Evolutionary conservation across 2,113 vertebrate species (phyloP).

Genomic region (Choloepus hoffmanni): DNA sequence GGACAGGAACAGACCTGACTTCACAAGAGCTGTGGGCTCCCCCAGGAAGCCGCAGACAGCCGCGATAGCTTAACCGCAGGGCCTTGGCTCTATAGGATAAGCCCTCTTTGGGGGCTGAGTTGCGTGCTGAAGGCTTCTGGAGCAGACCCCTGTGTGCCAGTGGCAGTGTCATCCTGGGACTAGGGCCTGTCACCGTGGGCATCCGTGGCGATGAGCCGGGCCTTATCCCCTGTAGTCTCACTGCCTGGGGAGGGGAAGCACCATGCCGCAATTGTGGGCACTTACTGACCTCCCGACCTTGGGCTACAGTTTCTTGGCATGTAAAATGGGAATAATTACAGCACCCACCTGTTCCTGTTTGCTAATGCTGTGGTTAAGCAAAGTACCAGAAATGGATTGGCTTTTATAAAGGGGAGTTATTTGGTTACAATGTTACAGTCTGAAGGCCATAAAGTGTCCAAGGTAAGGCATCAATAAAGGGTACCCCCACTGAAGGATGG

Average conservation of each 20-base stretch:
- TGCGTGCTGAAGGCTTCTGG: background rate
- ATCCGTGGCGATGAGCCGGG: background rate
- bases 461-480: no score
- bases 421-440: no score
- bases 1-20: background rate
- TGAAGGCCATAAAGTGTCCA: no score
- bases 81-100: background rate
- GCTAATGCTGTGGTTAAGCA: no score
- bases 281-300: background rate
- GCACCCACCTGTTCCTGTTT: no score
- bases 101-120: fast-evolving
- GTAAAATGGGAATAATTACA: background rate
- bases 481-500: no score
- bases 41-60: no score
- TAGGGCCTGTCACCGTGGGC: background rate
- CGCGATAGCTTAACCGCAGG: background rate
- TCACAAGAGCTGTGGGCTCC: fast-evolving
- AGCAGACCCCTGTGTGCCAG: fast-evolving
- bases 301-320: background rate
- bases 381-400: no score
- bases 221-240: background rate
- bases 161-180: background rate
- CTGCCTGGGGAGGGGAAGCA: background rate
- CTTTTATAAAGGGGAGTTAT: no score
- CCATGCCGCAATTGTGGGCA: fast-evolving